Percentiles rank a stretch among this genome's conserved stretches.
Evolutionary conservation across 2,888 invertebrate species (phyloP).

Genomic region (Galerucella nymphaeae): DNA sequence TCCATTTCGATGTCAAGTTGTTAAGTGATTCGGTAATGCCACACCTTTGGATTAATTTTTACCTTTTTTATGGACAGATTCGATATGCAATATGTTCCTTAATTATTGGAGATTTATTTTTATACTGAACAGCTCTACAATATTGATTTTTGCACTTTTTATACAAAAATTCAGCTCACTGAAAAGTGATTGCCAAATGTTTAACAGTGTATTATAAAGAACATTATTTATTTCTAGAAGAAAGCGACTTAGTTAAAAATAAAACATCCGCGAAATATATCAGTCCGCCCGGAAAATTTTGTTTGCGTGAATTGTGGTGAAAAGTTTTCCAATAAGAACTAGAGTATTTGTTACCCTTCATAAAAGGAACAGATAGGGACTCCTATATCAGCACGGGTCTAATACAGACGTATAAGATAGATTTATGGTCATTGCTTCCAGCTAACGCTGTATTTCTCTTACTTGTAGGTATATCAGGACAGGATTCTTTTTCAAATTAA

Average conservation of each 20-base stretch:
- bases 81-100: too few species aligned
- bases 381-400: constrained; percentile 27
- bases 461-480: not conserved
- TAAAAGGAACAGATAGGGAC: constrained; percentile 30
- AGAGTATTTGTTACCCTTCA: constrained; percentile 28
- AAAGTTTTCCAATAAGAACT: constrained; percentile 32
- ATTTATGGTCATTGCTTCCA: constrained; percentile 26
- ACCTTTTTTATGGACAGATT: too few species aligned
- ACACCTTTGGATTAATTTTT: too few species aligned
- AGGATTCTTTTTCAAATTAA: not conserved
- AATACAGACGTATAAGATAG: constrained; percentile 28
- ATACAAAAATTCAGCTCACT: too few species aligned
- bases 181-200: too few species aligned
- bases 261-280: constrained; percentile 11
- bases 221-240: too few species aligned
- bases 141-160: too few species aligned
- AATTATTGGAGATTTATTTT: too few species aligned
- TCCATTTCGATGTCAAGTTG: too few species aligned
- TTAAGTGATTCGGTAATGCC: too few species aligned
- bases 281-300: constrained; percentile 22
- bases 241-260: not conserved
- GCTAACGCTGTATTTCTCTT: constrained; percentile 14
- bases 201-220: too few species aligned
- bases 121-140: too few species aligned
- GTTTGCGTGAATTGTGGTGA: constrained; percentile 31